Evolutionary conservation across 2,797 vertebrate genomes (phyloP), one percentile per base, ranked within the genome.

Genomic region (Enteromius argenteus): DNA sequence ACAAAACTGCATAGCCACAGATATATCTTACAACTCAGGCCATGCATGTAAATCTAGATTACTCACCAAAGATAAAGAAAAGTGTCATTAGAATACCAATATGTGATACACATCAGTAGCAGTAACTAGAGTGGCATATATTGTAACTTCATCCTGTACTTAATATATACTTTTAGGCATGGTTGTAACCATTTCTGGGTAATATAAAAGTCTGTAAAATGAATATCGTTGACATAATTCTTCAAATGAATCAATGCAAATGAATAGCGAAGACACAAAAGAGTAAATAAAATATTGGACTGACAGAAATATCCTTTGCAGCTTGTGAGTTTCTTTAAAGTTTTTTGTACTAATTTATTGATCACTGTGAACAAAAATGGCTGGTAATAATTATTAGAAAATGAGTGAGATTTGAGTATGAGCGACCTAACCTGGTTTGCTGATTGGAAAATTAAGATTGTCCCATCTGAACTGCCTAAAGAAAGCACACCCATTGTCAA

Each of bases 291-390:
- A 85, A 32, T 7, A 44, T 35, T 13, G 37, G 49, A 58, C 42
- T 35, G 35, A 15, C 15, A 19, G 1, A 1, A 1, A 58, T 19
- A 4, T 56, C 0, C 23, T 9, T n/a, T 8, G 56, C n/a, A 72
- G 37, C 23, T 27, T 17, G 37, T 62, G 0, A 23, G 6, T 27
- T 53, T 77, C 39, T 77, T 71, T 66, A 56, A 74, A 74, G 35
- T 35, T 21, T 71, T 79, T 86, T 51, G 17, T 30, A 15, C 56
- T 78, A 39, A 67, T 80, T 67, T 78, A 78, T 37, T 80, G 37
- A 85, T 79, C 77, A 81, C 67, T 35, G 46, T 21, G 44, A 71
- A 51, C 4, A 53, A 13, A 32, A 46, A 64, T 60, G 46, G 81
- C 21, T 37, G 53, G 56, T 49, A 81, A 81, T 79, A 68, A 81